These are phyloP conservation scores for Phenganax subtilis DNA, from an alignment of 92 coral and sea anemone genomes.

Conservation along the genomic window DNA sequence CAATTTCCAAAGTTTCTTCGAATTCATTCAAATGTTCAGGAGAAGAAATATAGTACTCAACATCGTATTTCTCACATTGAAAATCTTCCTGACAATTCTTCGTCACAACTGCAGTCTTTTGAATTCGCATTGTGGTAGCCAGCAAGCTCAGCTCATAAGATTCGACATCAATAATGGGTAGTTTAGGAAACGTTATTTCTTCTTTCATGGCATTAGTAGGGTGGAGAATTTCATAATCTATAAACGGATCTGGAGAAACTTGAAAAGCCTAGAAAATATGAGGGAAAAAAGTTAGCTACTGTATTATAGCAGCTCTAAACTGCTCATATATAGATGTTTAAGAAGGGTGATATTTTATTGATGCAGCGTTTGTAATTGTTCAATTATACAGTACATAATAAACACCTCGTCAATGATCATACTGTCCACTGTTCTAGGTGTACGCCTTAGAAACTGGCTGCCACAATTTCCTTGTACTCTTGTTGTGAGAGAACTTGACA, in stretches of 20 bases:
- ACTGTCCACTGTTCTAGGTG: background rate
- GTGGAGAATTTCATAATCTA: background rate
- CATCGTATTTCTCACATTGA: constrained; percentile 9
- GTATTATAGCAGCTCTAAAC: no score
- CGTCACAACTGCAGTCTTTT: background rate
- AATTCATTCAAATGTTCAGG: constrained; percentile 15
- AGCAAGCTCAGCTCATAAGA: constrained; percentile 18
- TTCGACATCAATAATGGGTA: background rate
- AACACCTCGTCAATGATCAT: constrained; percentile 28
- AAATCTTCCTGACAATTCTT: background rate
- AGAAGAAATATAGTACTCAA: constrained; percentile 2
- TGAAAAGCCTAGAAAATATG: background rate
- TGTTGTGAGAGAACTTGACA: background rate
- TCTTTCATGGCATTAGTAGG: background rate
- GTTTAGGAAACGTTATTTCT: background rate
- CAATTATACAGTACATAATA: background rate
- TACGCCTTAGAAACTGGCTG: constrained; percentile 20
- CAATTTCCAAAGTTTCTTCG: background rate
- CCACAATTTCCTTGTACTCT: constrained; percentile 14
- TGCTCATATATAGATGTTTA: no score
- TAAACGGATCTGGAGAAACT: background rate
- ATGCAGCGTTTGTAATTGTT: no score
- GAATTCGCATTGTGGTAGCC: background rate
- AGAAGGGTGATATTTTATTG: no score
- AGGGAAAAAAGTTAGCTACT: background rate